Base-by-base conservation (phyloP, 2,888 invertebrate genomes). In the Pseudococcus jackbeardsleyi region DNA sequence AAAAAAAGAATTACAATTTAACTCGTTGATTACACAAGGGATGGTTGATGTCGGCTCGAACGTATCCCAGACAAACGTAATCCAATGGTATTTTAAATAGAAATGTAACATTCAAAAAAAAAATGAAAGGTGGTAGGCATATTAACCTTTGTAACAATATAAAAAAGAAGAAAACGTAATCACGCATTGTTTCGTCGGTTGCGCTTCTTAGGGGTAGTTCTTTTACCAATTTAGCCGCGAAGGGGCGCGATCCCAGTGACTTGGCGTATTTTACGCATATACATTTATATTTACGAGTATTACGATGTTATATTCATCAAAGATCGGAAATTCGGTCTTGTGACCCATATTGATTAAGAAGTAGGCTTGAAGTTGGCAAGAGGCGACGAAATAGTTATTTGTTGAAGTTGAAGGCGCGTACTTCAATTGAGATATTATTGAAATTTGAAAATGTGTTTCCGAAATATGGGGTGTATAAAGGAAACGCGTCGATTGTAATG, bases 61-160 rank as follows among this genome's bases (percentile, higher is more conserved):
- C 19, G 77, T 19, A 48, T 33, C 26, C 39, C 88, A 88, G 88
- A 88, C 88, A 82, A 88, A 88, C 82, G 88, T 88, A 88, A 88
- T 88, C 82, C 88, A 48, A 88, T 82, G 88, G 82, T 88, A 88
- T 82, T 88, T 88, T 88, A 88, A 88, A 88, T 88, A 88, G 88
- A 88, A 88, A 88, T 88, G 88, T 88, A 88, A 88, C 79, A 15
- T 42, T 42, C 42, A 42, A 1, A 42, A 42, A 42, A 42, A n/a
- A 85, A 88, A 88, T 88, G 88, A 88, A 88, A 88, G 88, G 88
- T 88, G 88, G 88, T 82, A 82, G 77, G 88, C 88, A 88, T 88
- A 79, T 79, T 88, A 79, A 82, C 59, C 88, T 88, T 79, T 88
- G 9, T 42, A 82, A 88, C 82, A 82, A 88, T 88, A 88, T 88